Evolutionary conservation across 2,113 vertebrate species (phyloP).

Genomic region (Pollimyrus isidori): DNA sequence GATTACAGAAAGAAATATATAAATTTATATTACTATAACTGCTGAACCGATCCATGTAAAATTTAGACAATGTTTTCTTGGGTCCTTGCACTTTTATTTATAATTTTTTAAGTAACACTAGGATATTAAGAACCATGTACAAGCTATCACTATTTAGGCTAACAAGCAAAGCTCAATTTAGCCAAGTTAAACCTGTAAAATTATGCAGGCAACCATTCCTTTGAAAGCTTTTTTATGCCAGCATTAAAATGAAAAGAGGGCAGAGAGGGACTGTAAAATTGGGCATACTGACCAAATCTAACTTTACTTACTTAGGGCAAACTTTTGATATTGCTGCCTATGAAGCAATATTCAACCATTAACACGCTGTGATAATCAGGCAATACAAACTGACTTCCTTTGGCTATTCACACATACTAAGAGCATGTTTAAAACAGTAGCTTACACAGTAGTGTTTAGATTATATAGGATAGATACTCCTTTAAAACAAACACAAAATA

Average conservation of each 20-base stretch:
- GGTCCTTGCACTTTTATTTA: conserved; percentile 7
- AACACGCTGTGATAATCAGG: conserved; percentile 34
- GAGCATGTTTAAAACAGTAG: conserved; percentile 67
- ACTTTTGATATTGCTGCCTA: conserved; percentile 41
- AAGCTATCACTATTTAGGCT: conserved; percentile 28
- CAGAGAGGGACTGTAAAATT: conserved; percentile 26
- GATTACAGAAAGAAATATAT: conserved; percentile 48
- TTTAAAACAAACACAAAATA: conserved; percentile 61
- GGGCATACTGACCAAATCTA: conserved; percentile 33
- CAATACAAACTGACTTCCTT: conserved; percentile 48
- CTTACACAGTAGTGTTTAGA: conserved; percentile 69
- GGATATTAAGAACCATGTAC: conserved; percentile 36
- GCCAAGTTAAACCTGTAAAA: conserved; percentile 21
- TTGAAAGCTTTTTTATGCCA: conserved; percentile 29
- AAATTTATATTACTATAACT: conserved; percentile 51
- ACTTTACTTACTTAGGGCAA: conserved; percentile 31
- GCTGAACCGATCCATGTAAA: conserved; percentile 39
- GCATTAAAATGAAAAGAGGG: conserved; percentile 28
- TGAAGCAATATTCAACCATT: conserved; percentile 36
- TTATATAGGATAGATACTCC: conserved; percentile 52
- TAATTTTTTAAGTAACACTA: conserved; percentile 28
- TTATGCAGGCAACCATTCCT: conserved; percentile 29
- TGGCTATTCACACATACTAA: conserved; percentile 58
- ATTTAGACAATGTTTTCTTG: conserved; percentile 37
- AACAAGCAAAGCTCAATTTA: conserved; percentile 32